Evolutionary conservation across 2,113 vertebrate species (phyloP).

Genomic region (Meleagris gallopavo): DNA sequence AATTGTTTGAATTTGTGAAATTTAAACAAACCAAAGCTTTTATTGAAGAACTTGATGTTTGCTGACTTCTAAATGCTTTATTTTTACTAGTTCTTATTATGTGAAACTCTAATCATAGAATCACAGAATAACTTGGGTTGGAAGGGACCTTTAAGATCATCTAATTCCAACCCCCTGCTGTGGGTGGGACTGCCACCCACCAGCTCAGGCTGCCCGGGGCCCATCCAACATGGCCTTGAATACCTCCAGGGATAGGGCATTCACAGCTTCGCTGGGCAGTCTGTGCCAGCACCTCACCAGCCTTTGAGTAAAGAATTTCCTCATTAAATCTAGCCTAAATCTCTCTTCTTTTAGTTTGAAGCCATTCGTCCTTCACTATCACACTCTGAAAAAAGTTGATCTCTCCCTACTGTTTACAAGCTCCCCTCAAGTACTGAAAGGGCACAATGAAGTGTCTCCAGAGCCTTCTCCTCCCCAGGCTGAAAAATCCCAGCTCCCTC

Average conservation of each 20-base stretch:
- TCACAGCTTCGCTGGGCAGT: not conserved
- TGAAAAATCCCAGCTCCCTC: not conserved
- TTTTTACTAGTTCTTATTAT: not conserved
- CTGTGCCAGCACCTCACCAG: not conserved
- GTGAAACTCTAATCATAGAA: not conserved
- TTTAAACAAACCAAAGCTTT: not conserved
- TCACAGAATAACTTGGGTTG: not conserved
- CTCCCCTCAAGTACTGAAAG: not conserved
- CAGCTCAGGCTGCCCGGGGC: not conserved
- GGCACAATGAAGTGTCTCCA: not conserved
- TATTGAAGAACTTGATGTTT: not conserved
- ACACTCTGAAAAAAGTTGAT: not conserved
- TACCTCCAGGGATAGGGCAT: not conserved
- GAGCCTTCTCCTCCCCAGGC: not conserved
- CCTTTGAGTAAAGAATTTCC: not conserved
- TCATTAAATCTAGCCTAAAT: too few relatives aligned
- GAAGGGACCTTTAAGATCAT: not conserved
- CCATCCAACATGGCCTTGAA: not conserved
- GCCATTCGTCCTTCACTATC: not conserved
- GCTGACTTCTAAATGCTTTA: not conserved
- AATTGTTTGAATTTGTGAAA: not conserved
- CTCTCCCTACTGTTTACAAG: not conserved
- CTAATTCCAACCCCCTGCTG: not conserved
- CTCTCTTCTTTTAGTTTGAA: not conserved
- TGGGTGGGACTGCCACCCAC: too few relatives aligned